Evolutionary conservation across 2,888 invertebrate species (phyloP), one percentile per base, ranked within the genome.

Genomic region (Cenopis cana): DNA sequence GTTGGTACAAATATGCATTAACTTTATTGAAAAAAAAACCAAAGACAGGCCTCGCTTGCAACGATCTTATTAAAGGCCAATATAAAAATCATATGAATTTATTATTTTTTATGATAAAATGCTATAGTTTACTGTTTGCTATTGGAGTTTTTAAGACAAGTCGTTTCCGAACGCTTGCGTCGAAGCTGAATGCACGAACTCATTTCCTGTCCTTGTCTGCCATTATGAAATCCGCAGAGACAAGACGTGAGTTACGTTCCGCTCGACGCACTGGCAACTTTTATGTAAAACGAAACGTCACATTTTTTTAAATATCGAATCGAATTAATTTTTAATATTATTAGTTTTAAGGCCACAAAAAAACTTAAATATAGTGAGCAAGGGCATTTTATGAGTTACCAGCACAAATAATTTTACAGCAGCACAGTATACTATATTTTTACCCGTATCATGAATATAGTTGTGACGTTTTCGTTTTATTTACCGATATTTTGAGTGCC

Each of bases 151-250:
- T 54, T 46, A 60, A 59, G 66, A 60, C 46, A 59, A 77, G 79
- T 81, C 82, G 80, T 76, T 86, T 85, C 85, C 85, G 82, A 82
- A 83, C 82, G 79, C 78, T 76, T 76, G 75, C 77, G 74, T 76
- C 66, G 73, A 79, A 77, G 79, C 81, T 83, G 29, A 57, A 62
- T 9, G 56, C 56, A 64, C 56, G 24, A 56, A 69, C 38, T 69
- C 54, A 52, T 52, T 76, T 76, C 73, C 38, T 64, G 49, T 69
- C 56, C 38, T 49, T 57, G 24, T 69, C 54, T 41, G n/a, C 46
- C 41, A 49, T 17, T 18, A 50, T 57, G 9, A 11, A 64, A 50
- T 38, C 17, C 12, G 6, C 50, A 24, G 36, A 69, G 38, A 62
- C 62, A 50, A 17, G 11, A 24, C 20, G 55, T 36, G 69, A 62